Evolutionary conservation across 2,113 vertebrate species (phyloP).

Genomic region (Poeciliopsis turrubarensis): DNA sequence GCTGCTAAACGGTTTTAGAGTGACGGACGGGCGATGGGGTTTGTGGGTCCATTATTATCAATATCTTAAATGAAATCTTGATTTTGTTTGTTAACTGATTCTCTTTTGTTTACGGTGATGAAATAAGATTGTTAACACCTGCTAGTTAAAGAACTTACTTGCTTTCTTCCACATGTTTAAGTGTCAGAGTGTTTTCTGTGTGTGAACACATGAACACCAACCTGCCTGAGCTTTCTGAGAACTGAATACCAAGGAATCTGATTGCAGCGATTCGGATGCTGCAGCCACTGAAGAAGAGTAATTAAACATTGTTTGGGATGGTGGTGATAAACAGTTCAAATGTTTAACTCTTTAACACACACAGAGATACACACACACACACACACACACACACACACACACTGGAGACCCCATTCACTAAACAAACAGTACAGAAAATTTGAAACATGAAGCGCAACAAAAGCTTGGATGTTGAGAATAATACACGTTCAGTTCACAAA

Average conservation of each 20-base stretch:
- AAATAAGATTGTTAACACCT: too few relatives aligned
- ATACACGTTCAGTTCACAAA: neutral
- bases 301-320: constrained; percentile 53
- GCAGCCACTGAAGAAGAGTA: constrained; percentile 47
- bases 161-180: neutral
- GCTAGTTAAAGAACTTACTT: too few relatives aligned
- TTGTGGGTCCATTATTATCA: too few relatives aligned
- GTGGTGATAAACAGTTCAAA: neutral
- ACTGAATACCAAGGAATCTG: constrained; percentile 26
- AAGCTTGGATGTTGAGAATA: neutral
- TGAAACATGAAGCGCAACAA: neutral
- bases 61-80: too few relatives aligned
- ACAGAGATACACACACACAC: neutral
- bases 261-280: constrained; percentile 59
- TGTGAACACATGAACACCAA: constrained; percentile 1
- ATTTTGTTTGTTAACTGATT: too few relatives aligned
- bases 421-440: neutral
- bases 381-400: neutral
- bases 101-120: too few relatives aligned
- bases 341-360: neutral
- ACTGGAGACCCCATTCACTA: neutral
- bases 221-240: neutral
- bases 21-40: neutral
- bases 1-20: constrained; percentile 6
- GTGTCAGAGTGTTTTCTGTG: neutral